Conservation (phyloP, 2,888 invertebrate genomes). For the Stenodera caucasica region DNA sequence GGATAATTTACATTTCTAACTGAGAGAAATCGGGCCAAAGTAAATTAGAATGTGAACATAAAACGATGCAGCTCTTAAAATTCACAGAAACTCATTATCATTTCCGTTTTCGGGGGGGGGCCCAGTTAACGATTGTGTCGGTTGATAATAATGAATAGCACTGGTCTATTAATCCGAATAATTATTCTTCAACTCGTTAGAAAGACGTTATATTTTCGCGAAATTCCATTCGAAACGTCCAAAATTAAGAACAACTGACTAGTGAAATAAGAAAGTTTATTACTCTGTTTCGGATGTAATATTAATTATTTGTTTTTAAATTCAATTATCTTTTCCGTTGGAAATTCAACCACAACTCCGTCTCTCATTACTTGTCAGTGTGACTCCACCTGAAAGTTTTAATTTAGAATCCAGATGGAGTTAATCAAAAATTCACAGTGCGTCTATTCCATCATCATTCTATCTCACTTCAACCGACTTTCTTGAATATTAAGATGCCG, state of each 20-base stretch:
- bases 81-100: slow-evolving; percentile 36
- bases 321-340: too few species aligned
- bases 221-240: not conserved
- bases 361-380: not conserved
- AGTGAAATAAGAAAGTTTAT: too few species aligned
- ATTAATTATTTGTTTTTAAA: too few species aligned
- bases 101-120: slow-evolving; percentile 25
- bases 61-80: slow-evolving; percentile 35
- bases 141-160: slow-evolving; percentile 35
- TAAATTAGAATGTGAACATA: slow-evolving; percentile 25
- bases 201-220: not conserved
- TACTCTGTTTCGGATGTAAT: too few species aligned
- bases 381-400: slow-evolving; percentile 15
- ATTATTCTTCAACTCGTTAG: slow-evolving; percentile 26
- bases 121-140: not conserved
- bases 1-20: slow-evolving; percentile 19
- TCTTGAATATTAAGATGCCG: not conserved
- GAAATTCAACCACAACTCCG: not conserved
- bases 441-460: not conserved
- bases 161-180: slow-evolving; percentile 38
- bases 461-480: not conserved
- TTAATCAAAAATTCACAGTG: slow-evolving; percentile 20
- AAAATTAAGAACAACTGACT: too few species aligned
- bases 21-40: not conserved
- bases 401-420: slow-evolving; percentile 12